Conservation (phyloP, 2,888 invertebrate genomes). For the Cylindroiulus punctatus region DNA sequence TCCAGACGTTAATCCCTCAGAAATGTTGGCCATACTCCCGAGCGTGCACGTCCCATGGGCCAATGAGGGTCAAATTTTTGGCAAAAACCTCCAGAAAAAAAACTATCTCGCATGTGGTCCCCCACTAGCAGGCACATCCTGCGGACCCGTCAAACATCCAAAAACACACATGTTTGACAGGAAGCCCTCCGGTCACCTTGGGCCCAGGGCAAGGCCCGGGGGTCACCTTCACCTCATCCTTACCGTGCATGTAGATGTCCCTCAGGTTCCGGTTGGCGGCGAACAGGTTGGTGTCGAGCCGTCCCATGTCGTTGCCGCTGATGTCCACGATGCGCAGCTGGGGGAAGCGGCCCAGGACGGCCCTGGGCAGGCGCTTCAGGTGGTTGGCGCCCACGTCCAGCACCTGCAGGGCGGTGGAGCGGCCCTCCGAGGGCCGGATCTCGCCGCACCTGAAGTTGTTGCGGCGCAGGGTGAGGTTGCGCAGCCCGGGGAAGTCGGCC, state of each 20-base stretch:
- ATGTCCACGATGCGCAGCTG: not conserved
- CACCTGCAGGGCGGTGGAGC: not conserved
- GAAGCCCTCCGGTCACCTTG: too few species aligned
- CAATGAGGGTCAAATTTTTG: too few species aligned
- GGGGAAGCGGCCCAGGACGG: not conserved
- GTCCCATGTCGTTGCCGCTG: not conserved
- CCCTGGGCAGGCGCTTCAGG: not conserved
- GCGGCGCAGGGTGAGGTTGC: not conserved
- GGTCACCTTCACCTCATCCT: too few species aligned
- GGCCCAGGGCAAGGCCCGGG: too few species aligned
- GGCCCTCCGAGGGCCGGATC: not conserved
- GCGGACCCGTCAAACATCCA: too few species aligned
- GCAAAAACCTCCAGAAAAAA: too few species aligned
- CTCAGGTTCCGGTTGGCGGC: not conserved
- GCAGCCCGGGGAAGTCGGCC: not conserved
- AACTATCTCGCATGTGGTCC: too few species aligned
- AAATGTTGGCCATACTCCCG: too few species aligned
- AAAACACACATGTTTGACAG: too few species aligned
- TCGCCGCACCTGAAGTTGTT: not conserved
- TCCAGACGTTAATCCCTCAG: too few species aligned
- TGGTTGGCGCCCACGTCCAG: conserved; percentile 4
- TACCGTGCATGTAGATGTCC: conserved; percentile 36
- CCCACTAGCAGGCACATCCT: too few species aligned
- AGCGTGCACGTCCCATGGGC: too few species aligned
- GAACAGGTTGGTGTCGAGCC: not conserved